Percentiles rank a stretch among this genome's conserved stretches.
Conservation (phyloP, 2,888 invertebrate species). For the Eustalomyia histrio region DNA sequence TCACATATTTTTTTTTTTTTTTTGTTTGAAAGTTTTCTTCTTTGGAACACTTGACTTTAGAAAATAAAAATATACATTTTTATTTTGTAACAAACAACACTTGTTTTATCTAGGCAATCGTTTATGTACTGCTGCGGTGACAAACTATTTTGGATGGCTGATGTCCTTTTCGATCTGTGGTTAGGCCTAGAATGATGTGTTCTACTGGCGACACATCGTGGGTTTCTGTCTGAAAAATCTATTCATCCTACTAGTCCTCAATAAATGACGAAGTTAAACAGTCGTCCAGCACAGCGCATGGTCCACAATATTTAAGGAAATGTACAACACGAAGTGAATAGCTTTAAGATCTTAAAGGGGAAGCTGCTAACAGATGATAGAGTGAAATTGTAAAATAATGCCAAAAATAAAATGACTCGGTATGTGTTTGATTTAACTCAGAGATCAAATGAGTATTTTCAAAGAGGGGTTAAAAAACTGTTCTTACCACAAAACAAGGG, state of each 20-base stretch:
- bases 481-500: neutral
- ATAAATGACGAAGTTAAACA: conserved; percentile 62
- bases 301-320: conserved; percentile 49
- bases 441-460: conserved; percentile 24
- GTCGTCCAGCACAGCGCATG: conserved; percentile 63
- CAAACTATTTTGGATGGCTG: conserved; percentile 65
- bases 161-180: conserved; percentile 79
- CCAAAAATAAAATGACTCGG: too few species aligned
- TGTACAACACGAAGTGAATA: neutral
- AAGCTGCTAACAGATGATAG: neutral
- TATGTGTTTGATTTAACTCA: neutral
- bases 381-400: neutral
- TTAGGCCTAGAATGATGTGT: conserved; percentile 80
- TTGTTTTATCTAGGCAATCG: neutral
- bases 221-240: conserved; percentile 75
- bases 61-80: conserved; percentile 33
- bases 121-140: conserved; percentile 48
- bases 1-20: conserved; percentile 21
- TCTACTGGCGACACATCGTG: conserved; percentile 78
- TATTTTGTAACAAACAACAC: conserved; percentile 1
- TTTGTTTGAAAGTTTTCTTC: too few species aligned
- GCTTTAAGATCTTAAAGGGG: conserved; percentile 49
- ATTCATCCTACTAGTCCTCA: conserved; percentile 71
- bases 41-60: conserved; percentile 51
- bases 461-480: conserved; percentile 1